A percentile compares a stretch with the other conserved stretches of the same genome.
Evolutionary conservation across 2,113 vertebrate genomes (phyloP).

Genomic region (Carassius auratus): DNA sequence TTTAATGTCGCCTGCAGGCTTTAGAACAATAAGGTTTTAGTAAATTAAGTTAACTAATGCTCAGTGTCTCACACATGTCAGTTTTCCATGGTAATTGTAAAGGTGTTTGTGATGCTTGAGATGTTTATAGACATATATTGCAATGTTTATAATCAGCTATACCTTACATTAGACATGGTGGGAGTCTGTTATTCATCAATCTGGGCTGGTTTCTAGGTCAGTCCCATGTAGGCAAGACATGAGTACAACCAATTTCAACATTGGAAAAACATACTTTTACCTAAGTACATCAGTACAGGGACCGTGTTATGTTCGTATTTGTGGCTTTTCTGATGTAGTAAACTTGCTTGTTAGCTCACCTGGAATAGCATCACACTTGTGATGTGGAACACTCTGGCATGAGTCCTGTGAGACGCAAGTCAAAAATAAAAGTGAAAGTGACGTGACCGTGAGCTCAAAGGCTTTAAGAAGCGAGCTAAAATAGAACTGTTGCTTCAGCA

Average conservation of each 20-base stretch:
- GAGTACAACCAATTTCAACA: background rate
- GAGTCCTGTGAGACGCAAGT: too few species aligned
- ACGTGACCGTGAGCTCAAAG: too few species aligned
- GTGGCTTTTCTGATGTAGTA: background rate
- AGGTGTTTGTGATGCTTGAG: background rate
- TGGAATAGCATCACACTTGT: too few species aligned
- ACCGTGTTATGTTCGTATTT: background rate
- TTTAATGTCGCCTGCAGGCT: slow-evolving; percentile 39
- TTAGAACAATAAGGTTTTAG: background rate
- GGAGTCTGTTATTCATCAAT: background rate
- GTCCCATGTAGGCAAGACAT: background rate
- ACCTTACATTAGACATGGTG: background rate
- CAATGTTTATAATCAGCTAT: background rate
- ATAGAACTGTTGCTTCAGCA: too few species aligned
- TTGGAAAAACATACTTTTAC: background rate
- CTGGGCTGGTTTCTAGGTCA: background rate
- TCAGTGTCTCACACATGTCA: background rate
- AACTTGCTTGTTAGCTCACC: too few species aligned
- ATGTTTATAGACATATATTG: too few species aligned
- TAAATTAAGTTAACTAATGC: background rate
- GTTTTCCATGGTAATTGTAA: background rate
- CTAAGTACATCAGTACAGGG: background rate
- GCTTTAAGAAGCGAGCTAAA: too few species aligned
- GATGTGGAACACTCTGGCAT: too few species aligned
- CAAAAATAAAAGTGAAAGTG: too few species aligned